Conservation (phyloP, 2,113 vertebrate species). For the Seriola quinqueradiata region DNA sequence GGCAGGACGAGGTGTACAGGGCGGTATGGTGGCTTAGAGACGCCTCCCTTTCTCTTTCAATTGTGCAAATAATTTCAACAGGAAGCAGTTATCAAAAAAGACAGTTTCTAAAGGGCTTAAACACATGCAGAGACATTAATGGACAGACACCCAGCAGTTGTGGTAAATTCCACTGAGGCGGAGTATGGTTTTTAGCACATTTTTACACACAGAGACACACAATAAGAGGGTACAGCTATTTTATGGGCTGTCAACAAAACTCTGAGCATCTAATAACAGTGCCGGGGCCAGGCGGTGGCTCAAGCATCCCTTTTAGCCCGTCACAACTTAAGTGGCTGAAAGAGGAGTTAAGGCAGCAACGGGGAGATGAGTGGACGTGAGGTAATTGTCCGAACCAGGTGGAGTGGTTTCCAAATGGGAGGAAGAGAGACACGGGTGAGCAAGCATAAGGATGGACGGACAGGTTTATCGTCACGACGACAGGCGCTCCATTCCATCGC, state of each 20-base stretch:
- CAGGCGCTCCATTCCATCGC: constrained; percentile 51
- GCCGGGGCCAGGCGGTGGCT: constrained; percentile 67
- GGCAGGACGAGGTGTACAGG: constrained; percentile 48
- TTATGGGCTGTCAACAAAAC: constrained; percentile 80
- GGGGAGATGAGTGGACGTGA: constrained; percentile 64
- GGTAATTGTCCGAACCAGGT: constrained; percentile 82
- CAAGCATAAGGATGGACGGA: constrained; percentile 74
- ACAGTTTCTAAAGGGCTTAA: constrained; percentile 51
- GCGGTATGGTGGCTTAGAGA: constrained; percentile 30
- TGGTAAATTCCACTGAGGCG: constrained; percentile 67
- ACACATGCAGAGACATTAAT: constrained; percentile 61
- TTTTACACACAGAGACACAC: constrained; percentile 65
- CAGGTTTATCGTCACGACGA: constrained; percentile 67
- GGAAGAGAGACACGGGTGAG: constrained; percentile 75
- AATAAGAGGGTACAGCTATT: constrained; percentile 74
- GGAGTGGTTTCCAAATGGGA: constrained; percentile 81
- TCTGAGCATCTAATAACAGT: constrained; percentile 78
- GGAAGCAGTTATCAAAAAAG: constrained; percentile 42
- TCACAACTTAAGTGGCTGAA: constrained; percentile 83
- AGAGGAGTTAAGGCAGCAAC: constrained; percentile 76
- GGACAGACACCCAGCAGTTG: constrained; percentile 59
- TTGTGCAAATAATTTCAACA: constrained; percentile 33
- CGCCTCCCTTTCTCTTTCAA: constrained; percentile 41
- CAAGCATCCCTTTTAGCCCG: constrained; percentile 82
- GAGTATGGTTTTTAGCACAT: constrained; percentile 63